A percentile compares a stretch with the other conserved stretches of the same genome.
These are phyloP conservation scores for Dendrolimus houi DNA, from an alignment of 2,888 invertebrate genomes.

Conservation along the genomic window DNA sequence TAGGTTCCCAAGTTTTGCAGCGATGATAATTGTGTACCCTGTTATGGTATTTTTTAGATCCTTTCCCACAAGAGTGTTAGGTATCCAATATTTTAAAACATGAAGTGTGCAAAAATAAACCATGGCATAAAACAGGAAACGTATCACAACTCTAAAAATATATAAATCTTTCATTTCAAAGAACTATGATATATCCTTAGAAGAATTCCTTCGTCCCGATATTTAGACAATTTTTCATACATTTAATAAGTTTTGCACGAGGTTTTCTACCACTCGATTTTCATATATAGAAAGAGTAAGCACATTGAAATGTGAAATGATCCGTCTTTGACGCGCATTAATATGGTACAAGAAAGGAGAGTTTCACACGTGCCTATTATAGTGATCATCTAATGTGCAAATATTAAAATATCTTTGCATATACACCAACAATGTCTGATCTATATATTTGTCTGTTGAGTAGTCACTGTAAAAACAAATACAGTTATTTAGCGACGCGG, in stretches of 20 bases:
- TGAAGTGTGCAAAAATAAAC: no score
- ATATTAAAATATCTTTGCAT: slow-evolving; percentile 66
- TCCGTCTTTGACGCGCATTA: not conserved
- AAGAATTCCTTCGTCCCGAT: no score
- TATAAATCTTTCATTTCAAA: no score
- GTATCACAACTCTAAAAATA: no score
- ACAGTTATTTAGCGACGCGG: slow-evolving; percentile 61
- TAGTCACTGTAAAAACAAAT: slow-evolving; percentile 75
- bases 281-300: not conserved
- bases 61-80: no score
- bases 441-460: slow-evolving; percentile 69
- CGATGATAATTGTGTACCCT: not conserved
- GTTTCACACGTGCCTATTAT: slow-evolving; percentile 61
- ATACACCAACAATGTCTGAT: slow-evolving; percentile 61
- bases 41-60: no score
- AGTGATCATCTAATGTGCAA: slow-evolving; percentile 61
- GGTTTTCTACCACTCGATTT: not conserved
- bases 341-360: slow-evolving; percentile 1
- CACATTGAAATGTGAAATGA: not conserved
- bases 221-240: no score
- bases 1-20: no score
- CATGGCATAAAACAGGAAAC: no score
- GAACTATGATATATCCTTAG: no score
- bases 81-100: no score
- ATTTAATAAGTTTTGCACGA: not conserved